Conservation (phyloP, 2,797 vertebrate genomes). For the Tapirus indicus region DNA sequence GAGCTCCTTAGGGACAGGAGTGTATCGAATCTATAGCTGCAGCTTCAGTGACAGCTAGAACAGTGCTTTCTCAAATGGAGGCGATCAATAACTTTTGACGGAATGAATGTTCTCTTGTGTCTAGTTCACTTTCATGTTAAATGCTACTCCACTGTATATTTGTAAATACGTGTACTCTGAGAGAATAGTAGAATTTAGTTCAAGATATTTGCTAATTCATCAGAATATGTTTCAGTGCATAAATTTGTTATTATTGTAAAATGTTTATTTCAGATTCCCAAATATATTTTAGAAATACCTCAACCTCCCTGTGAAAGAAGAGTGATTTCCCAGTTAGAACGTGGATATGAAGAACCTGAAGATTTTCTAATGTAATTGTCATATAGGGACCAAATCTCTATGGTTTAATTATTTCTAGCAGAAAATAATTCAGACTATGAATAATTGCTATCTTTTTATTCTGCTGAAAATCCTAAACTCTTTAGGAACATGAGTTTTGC, state of each 20-base stretch:
- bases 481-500: background rate
- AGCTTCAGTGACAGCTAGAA: background rate
- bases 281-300: background rate
- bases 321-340: background rate
- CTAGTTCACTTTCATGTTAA: background rate
- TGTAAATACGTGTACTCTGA: background rate
- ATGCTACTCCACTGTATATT: background rate
- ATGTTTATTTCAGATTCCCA: background rate
- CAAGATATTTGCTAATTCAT: background rate
- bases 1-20: background rate
- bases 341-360: background rate
- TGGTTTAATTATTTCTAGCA: constrained; percentile 26
- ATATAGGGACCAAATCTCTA: background rate
- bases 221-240: background rate
- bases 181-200: background rate
- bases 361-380: constrained; percentile 43
- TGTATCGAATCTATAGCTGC: background rate
- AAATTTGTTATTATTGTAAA: background rate
- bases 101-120: background rate
- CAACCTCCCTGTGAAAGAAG: constrained; percentile 52
- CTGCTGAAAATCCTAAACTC: background rate
- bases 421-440: background rate
- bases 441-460: background rate
- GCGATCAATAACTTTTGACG: background rate
- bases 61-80: background rate